Evolutionary conservation across 2,888 invertebrate genomes (phyloP), one percentile per base, ranked within the genome.

Genomic region (Cephus pygmeus): DNA sequence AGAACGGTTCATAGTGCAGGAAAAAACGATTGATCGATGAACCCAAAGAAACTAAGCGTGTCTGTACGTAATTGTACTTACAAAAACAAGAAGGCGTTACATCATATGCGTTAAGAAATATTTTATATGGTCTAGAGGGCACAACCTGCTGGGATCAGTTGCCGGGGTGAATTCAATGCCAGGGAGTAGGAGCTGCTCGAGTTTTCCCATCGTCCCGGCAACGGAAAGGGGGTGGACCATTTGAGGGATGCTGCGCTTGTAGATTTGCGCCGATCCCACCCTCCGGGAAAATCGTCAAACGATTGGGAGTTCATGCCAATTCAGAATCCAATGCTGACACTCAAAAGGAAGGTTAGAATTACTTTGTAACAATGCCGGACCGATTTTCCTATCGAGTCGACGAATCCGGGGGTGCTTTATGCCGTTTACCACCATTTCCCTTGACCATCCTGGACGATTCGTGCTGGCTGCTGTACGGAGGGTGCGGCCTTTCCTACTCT

Each of bases 401-500:
- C 77, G 81, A 78, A 56, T 56, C 56, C 56, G 81, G 78, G 83
- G 80, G 79, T 23, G 6, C 9, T 56, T 23, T 56, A 56, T 56
- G 23, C 23, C 23, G 9, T 56, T 56, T 56, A 56, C 56, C 56
- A 15, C 56, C 56, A 56, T 56, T 56, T 56, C 56, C 56, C 56
- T 56, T 23, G 23, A 56, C 56, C 23, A 56, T 56, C 23, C 6
- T 23, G 23, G 56, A 56, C 56, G 56, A 23, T 56, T 56, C 56
- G 15, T 23, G 56, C 23, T 56, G 56, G 23, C 56, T 56, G 9
- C 56, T 56, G 56, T 56, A 79, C 77, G 73, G 83, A 85, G 84
- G 86, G 85, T 86, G 86, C 85, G 85, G 85, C 83, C 80, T 84
- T 75, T 23, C 35, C 77, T 73, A 69, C 79, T 76, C 76, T 80